These are phyloP conservation scores for Leptoclinus maculatus DNA, from an alignment of 2,797 vertebrate species.

Conservation along the genomic window DNA sequence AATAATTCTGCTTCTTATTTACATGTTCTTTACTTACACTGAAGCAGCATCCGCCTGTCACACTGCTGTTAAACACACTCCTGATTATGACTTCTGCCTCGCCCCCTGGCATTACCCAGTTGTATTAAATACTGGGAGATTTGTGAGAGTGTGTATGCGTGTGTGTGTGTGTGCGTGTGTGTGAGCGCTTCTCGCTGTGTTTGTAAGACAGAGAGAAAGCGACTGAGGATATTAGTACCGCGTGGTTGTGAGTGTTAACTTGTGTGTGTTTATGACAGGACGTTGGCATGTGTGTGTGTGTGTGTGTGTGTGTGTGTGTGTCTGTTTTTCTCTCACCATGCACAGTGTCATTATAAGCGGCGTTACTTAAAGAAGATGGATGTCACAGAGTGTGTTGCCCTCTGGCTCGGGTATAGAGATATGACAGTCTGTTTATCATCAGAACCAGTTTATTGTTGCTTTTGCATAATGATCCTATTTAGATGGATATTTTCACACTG, in stretches of 20 bases:
- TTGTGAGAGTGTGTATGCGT: neutral
- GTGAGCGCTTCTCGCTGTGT: slow-evolving; percentile 30
- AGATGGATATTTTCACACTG: slow-evolving; percentile 65
- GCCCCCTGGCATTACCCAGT: slow-evolving; percentile 65
- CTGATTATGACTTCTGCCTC: slow-evolving; percentile 68
- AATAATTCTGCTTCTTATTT: slow-evolving; percentile 77
- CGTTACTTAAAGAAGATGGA: slow-evolving; percentile 81
- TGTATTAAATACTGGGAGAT: slow-evolving; percentile 66
- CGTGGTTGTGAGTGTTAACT: slow-evolving; percentile 48
- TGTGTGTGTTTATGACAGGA: slow-evolving; percentile 39
- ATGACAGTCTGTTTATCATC: slow-evolving; percentile 77
- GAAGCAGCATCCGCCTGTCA: slow-evolving; percentile 74
- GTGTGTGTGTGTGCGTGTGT: neutral
- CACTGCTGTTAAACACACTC: slow-evolving; percentile 73
- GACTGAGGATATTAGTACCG: slow-evolving; percentile 61
- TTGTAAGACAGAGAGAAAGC: slow-evolving; percentile 42
- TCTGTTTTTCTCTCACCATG: slow-evolving; percentile 56
- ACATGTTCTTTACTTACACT: slow-evolving; percentile 76
- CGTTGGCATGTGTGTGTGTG: slow-evolving; percentile 35
- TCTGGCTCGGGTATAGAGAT: slow-evolving; percentile 73
- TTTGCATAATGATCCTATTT: slow-evolving; percentile 76
- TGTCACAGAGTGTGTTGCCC: slow-evolving; percentile 73
- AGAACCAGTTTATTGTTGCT: slow-evolving; percentile 75
- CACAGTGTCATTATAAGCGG: slow-evolving; percentile 64
- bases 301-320: slow-evolving; percentile 42